Conservation (phyloP, 2,888 invertebrate species). For the Drosophila atroscutellata region DNA sequence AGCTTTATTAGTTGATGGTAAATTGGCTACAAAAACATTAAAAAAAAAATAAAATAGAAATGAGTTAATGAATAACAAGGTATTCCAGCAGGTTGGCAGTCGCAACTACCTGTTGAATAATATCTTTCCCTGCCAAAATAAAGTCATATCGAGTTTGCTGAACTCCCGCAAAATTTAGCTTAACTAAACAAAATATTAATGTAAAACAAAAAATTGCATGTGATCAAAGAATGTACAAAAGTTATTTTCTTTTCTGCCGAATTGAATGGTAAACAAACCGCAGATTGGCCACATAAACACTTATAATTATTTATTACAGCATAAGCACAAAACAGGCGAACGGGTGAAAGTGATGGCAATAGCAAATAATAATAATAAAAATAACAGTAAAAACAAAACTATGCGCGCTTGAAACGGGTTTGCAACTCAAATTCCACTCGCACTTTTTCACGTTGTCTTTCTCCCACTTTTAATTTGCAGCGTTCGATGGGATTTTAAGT, state of each 20-base stretch:
- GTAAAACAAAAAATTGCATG: conserved; percentile 41
- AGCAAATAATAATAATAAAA: conserved; percentile 8
- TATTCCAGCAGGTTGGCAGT: conserved; percentile 27
- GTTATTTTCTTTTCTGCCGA: not conserved
- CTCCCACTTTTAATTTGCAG: not conserved
- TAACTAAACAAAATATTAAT: conserved; percentile 23
- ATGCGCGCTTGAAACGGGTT: conserved; percentile 39
- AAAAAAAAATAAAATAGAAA: conserved; percentile 29
- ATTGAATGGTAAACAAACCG: conserved; percentile 13
- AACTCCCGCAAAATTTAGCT: conserved; percentile 24
- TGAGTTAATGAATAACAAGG: not conserved
- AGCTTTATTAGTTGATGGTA: conserved; percentile 6
- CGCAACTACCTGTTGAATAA: conserved; percentile 18
- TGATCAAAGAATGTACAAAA: conserved; percentile 40
- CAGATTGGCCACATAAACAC: conserved; percentile 4
- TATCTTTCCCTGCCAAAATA: not conserved
- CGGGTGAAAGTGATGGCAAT: conserved; percentile 23
- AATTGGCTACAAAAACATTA: conserved; percentile 31
- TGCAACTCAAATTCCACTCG: conserved; percentile 35
- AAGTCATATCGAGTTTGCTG: conserved; percentile 58
- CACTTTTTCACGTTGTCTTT: conserved; percentile 10
- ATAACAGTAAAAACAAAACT: conserved; percentile 3
- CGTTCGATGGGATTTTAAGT: not conserved
- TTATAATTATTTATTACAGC: conserved; percentile 4
- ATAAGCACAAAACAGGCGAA: conserved; percentile 28